Conservation (phyloP, 2,113 vertebrate species). For the Odontesthes bonariensis region DNA sequence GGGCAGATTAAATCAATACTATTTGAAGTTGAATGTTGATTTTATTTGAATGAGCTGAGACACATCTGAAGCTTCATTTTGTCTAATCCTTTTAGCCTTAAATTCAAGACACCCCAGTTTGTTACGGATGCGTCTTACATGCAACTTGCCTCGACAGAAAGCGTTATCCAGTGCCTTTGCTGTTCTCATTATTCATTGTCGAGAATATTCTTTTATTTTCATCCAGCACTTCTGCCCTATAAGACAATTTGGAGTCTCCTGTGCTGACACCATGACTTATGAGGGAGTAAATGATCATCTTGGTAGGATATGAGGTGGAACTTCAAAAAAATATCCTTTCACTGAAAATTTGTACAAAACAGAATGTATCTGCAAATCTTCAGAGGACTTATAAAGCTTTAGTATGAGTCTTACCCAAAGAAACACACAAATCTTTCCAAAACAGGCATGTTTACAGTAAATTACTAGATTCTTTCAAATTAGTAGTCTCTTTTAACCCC, state of each 20-base stretch:
- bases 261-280: neutral
- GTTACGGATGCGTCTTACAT: neutral
- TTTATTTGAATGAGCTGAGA: neutral
- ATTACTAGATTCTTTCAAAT: too few relatives aligned
- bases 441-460: neutral
- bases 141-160: neutral
- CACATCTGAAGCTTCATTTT: neutral
- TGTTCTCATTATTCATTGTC: neutral
- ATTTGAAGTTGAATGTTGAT: neutral
- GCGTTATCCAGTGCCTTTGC: neutral
- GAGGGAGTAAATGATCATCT: neutral
- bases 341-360: too few relatives aligned
- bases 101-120: neutral
- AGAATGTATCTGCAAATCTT: neutral
- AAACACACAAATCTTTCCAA: neutral
- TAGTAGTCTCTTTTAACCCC: neutral
- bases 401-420: neutral
- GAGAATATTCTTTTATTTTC: neutral
- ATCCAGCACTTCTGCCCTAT: too few relatives aligned
- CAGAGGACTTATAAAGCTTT: neutral
- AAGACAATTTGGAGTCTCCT: neutral
- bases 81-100: neutral
- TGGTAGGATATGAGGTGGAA: neutral
- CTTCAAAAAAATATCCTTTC: too few relatives aligned
- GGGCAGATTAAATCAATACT: rapidly evolving